These are phyloP conservation scores for Tenthredo amoena DNA, from an alignment of 2,888 invertebrate species.

Conservation along the genomic window DNA sequence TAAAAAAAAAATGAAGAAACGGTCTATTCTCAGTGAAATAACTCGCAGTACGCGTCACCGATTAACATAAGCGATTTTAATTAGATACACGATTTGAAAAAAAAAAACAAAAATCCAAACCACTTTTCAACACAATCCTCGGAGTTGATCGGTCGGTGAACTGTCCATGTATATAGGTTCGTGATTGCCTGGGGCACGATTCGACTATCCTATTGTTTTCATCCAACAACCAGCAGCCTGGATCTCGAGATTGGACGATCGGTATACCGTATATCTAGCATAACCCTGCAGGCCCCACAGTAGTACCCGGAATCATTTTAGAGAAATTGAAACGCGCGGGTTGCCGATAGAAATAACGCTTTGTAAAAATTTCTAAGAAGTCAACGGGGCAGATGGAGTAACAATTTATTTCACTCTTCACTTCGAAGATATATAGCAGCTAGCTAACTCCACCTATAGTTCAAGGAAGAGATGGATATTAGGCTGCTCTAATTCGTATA, in stretches of 20 bases:
- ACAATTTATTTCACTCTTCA: background rate
- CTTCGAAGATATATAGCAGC: background rate
- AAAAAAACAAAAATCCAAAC: background rate
- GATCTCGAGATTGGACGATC: slow-evolving; percentile 57
- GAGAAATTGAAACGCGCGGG: slow-evolving; percentile 58
- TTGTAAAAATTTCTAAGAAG: slow-evolving; percentile 21
- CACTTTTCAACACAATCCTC: background rate
- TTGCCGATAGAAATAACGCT: slow-evolving; percentile 9
- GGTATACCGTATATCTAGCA: background rate
- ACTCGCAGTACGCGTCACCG: too few species aligned
- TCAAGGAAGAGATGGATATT: background rate
- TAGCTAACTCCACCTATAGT: background rate
- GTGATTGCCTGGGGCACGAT: slow-evolving; percentile 55
- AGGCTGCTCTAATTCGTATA: background rate
- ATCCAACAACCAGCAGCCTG: slow-evolving; percentile 33
- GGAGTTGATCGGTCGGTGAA: background rate
- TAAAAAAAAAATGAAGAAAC: too few species aligned
- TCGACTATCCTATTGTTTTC: slow-evolving; percentile 57
- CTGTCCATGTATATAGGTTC: slow-evolving; percentile 17
- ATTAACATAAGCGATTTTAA: background rate
- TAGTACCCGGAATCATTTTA: slow-evolving; percentile 54
- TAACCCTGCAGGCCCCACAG: slow-evolving; percentile 11
- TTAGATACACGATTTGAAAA: background rate
- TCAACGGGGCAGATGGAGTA: background rate
- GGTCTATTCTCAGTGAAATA: too few species aligned